These are phyloP conservation scores for Podarcis siculus DNA, from an alignment of 2,797 vertebrate species.

Conservation along the genomic window DNA sequence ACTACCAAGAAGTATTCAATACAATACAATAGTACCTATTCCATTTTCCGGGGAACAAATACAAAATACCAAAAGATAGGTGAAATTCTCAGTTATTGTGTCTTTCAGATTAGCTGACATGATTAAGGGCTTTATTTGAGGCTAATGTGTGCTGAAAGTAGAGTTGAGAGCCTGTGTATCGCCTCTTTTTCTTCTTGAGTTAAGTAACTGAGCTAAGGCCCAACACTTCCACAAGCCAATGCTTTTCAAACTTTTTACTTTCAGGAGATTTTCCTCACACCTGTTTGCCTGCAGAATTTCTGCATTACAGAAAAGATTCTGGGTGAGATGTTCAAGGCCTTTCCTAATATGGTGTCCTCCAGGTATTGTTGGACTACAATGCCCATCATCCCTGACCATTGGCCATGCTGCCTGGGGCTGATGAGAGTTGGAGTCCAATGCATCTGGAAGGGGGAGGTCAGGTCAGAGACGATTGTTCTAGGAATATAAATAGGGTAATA, in stretches of 20 bases:
- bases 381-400: too few relatives aligned
- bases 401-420: too few relatives aligned
- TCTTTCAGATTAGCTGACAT: neutral
- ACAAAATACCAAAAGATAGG: neutral
- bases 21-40: neutral
- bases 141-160: neutral
- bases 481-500: neutral
- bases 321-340: neutral
- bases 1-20: neutral
- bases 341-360: too few relatives aligned
- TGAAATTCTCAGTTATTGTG: neutral
- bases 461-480: too few relatives aligned
- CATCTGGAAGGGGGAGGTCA: too few relatives aligned
- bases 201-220: neutral
- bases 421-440: too few relatives aligned
- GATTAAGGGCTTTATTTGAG: neutral
- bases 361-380: too few relatives aligned
- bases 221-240: neutral
- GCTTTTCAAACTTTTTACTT: neutral
- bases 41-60: neutral
- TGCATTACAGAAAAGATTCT: too few relatives aligned
- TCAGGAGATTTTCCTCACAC: neutral
- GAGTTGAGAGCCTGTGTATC: neutral
- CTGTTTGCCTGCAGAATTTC: neutral
- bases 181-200: neutral